Percentiles rank a stretch among this genome's conserved stretches.
Evolutionary conservation across 2,113 vertebrate genomes (phyloP).

Genomic region (Capreolus pygargus): DNA sequence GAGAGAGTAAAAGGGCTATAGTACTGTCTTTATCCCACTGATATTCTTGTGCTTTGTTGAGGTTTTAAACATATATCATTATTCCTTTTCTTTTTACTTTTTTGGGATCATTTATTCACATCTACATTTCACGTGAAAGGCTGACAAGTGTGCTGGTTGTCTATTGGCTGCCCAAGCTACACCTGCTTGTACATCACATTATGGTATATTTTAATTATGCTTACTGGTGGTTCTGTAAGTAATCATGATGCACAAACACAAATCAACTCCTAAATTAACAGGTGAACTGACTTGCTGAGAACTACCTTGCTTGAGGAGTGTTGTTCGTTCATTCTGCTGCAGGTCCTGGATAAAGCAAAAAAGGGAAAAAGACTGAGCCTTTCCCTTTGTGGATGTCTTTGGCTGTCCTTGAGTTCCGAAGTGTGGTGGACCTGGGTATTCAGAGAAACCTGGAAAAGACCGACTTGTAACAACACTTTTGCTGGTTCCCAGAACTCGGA

Average conservation of each 20-base stretch:
- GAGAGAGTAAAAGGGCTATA: neutral
- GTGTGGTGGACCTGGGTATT: neutral
- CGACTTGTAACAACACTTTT: neutral
- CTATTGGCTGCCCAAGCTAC: neutral
- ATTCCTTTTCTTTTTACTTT: neutral
- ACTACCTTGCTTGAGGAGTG: neutral
- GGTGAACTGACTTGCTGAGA: neutral
- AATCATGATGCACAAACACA: neutral
- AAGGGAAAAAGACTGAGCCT: neutral
- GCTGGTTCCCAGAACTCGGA: neutral
- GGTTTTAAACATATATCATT: neutral
- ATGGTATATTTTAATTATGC: neutral
- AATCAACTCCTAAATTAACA: neutral
- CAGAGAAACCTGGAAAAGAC: neutral
- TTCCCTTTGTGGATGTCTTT: neutral
- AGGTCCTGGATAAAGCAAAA: neutral
- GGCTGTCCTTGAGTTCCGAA: neutral
- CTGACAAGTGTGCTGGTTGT: neutral
- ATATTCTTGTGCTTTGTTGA: neutral
- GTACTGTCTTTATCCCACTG: neutral
- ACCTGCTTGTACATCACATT: neutral
- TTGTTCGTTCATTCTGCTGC: neutral
- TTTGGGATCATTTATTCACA: neutral
- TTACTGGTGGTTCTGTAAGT: neutral
- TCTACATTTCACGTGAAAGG: neutral